phyloP scores from a whole-genome alignment of 2,113 vertebrate species.

The Lycaon pictus region DNA sequence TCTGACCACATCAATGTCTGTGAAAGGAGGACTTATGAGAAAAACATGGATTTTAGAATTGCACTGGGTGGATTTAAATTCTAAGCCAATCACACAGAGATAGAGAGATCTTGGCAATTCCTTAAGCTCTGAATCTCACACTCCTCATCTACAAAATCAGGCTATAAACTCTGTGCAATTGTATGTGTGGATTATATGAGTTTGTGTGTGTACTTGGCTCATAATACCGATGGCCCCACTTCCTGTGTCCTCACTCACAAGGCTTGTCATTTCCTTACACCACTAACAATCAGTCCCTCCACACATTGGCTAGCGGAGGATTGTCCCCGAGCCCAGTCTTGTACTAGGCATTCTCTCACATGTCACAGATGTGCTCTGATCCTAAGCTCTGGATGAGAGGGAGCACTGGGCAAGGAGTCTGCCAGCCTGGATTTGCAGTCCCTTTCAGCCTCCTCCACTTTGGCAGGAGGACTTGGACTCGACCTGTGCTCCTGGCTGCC shows the following conservation, averaged over 20 bases:
- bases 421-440: not conserved
- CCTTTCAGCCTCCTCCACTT: not conserved
- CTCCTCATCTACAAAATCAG: not conserved
- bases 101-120: not conserved
- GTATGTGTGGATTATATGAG: too few relatives aligned
- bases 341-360: not conserved
- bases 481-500: too few relatives aligned
- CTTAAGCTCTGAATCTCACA: not conserved
- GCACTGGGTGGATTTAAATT: not conserved
- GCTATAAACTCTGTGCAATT: not conserved
- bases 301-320: not conserved
- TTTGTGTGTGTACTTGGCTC: not conserved
- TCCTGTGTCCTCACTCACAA: not conserved
- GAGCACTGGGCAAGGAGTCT: not conserved
- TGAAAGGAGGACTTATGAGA: not conserved
- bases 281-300: not conserved
- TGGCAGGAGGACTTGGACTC: not conserved
- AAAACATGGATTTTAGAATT: not conserved
- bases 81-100: not conserved
- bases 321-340: fast-evolving
- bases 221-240: not conserved
- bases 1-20: not conserved
- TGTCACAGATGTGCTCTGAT: not conserved
- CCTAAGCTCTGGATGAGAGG: not conserved
- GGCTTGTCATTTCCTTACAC: not conserved